A percentile compares a stretch with the other conserved stretches of the same genome.
Conservation (phyloP, 2,888 invertebrate species). For the Paralinhomoeus sp. region DNA sequence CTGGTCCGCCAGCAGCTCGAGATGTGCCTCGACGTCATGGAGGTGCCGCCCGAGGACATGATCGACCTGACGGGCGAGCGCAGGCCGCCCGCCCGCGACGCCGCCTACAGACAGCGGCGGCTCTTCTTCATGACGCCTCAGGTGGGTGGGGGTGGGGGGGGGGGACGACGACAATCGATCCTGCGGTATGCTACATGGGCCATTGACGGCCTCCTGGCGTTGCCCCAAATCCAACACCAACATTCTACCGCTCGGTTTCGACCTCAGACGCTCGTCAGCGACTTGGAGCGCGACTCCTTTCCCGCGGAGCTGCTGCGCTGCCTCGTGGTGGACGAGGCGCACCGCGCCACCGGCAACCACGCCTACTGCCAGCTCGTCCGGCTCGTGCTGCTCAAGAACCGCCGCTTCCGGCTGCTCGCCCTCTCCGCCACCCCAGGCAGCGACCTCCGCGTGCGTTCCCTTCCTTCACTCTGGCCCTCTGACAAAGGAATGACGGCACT, state of each 20-base stretch:
- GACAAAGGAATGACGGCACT: too few relatives aligned
- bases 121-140: slow-evolving; percentile 73
- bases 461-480: too few relatives aligned
- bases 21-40: slow-evolving; percentile 71
- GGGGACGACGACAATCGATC: too few relatives aligned
- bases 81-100: slow-evolving; percentile 40
- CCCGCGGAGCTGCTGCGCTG: slow-evolving; percentile 50
- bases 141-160: too few relatives aligned
- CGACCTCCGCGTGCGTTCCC: too few relatives aligned
- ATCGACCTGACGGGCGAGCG: slow-evolving; percentile 57
- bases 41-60: slow-evolving; percentile 53
- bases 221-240: too few relatives aligned
- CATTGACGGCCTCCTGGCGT: too few relatives aligned
- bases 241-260: too few relatives aligned
- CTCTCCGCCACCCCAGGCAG: slow-evolving; percentile 74
- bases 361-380: slow-evolving; percentile 57
- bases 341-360: slow-evolving; percentile 67
- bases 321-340: slow-evolving; percentile 78
- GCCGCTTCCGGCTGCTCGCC: slow-evolving; percentile 55
- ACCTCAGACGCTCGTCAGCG: slow-evolving; percentile 64
- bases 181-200: too few relatives aligned
- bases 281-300: slow-evolving; percentile 47
- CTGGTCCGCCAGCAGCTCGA: slow-evolving; percentile 76
- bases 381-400: slow-evolving; percentile 17
- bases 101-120: slow-evolving; percentile 55